Evolutionary conservation across 2,797 vertebrate genomes (phyloP).

Genomic region (Chloroceryle amazona): DNA sequence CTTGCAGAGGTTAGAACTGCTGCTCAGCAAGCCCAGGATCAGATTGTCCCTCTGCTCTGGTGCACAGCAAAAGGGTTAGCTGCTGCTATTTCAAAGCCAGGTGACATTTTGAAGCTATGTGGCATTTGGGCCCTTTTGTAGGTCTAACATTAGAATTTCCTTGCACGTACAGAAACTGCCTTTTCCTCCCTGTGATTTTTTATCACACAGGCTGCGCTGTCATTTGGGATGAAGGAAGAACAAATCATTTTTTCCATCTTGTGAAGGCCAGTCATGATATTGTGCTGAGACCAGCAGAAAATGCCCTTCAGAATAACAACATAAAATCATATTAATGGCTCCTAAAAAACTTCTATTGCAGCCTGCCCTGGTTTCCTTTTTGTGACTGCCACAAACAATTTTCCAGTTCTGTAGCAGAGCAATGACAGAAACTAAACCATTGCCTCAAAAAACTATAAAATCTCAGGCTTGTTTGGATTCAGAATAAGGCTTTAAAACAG

Average conservation of each 20-base stretch:
- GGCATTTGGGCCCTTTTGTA: slow-evolving; percentile 6
- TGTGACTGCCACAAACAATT: slow-evolving; percentile 20
- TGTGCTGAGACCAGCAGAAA: slow-evolving; percentile 65
- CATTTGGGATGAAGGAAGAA: slow-evolving; percentile 15
- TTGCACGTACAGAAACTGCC: background rate
- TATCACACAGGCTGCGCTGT: background rate
- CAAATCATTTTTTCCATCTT: slow-evolving; percentile 20
- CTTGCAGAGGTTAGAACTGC: rapidly evolving
- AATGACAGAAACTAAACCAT: background rate
- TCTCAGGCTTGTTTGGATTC: background rate
- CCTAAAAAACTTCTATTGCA: slow-evolving; percentile 22
- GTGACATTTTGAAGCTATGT: slow-evolving; percentile 5
- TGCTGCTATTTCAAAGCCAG: background rate
- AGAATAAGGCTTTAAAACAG: background rate
- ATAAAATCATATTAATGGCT: slow-evolving; percentile 40
- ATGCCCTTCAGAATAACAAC: slow-evolving; percentile 44
- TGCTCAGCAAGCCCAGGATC: background rate
- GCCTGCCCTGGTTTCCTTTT: background rate
- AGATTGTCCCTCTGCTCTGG: background rate
- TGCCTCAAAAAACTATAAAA: background rate
- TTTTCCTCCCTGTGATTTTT: background rate
- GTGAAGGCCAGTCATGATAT: slow-evolving; percentile 11
- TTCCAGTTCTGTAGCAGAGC: background rate
- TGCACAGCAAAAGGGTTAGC: background rate
- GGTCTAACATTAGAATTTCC: background rate